Percentiles rank a stretch among this genome's conserved stretches.
Conservation (phyloP, 2,113 vertebrate species). For the Nettapus auritus region DNA sequence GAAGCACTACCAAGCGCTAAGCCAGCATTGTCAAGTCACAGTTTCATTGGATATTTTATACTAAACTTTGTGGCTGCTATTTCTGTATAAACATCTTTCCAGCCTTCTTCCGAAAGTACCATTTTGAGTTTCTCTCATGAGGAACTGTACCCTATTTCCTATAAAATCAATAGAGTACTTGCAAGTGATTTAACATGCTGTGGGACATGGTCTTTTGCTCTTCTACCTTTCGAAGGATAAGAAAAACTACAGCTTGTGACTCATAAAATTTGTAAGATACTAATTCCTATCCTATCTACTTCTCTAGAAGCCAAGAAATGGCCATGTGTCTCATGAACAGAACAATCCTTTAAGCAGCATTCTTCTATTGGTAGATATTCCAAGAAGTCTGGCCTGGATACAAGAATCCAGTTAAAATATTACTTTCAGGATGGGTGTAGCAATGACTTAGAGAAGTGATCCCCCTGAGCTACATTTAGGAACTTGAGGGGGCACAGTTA, state of each 20-base stretch:
- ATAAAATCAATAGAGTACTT: neutral
- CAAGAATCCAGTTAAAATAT: neutral
- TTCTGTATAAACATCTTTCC: neutral
- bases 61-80: neutral
- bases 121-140: neutral
- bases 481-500: conserved; percentile 11
- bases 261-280: neutral
- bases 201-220: neutral
- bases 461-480: neutral
- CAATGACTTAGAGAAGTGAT: neutral
- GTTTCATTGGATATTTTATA: neutral
- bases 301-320: neutral
- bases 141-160: neutral
- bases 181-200: neutral
- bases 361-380: neutral
- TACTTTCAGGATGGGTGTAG: neutral
- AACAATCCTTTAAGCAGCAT: neutral
- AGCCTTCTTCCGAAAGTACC: neutral
- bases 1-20: neutral
- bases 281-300: neutral
- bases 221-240: neutral
- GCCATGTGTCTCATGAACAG: neutral
- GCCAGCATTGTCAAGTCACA: neutral
- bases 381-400: neutral
- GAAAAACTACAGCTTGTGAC: neutral